Conservation (phyloP, 2,797 vertebrate species). For the Ciconia nigra region DNA sequence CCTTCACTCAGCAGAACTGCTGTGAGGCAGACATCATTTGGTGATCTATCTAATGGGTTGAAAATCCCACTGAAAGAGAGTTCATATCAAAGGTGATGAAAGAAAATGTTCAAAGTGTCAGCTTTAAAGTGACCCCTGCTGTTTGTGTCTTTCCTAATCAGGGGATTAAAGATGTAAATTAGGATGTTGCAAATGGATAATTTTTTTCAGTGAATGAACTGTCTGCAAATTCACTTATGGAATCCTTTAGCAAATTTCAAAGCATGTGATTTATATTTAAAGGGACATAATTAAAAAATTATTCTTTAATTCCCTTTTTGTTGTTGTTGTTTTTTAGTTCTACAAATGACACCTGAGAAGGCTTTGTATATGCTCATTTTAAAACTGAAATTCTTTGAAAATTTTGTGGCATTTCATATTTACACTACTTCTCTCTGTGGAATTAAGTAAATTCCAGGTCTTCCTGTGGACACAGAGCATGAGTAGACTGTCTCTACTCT, state of each 20-base stretch:
- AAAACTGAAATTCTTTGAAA: not conserved
- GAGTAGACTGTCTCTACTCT: not conserved
- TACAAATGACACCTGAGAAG: not conserved
- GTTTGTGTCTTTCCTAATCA: not conserved
- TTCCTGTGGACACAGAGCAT: not conserved
- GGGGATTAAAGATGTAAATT: not conserved
- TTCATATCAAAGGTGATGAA: not conserved
- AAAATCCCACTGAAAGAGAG: not conserved
- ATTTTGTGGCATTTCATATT: not conserved
- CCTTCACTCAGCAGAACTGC: not conserved
- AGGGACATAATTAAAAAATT: not conserved
- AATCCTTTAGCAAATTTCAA: not conserved
- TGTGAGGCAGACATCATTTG: not conserved
- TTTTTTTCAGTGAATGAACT: not conserved
- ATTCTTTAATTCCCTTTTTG: not conserved
- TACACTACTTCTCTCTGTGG: not conserved
- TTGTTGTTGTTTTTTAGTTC: not conserved
- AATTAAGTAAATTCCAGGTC: not conserved
- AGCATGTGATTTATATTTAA: not conserved
- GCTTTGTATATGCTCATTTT: not conserved
- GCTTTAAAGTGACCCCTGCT: not conserved
- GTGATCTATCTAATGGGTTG: not conserved
- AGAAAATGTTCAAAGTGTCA: not conserved
- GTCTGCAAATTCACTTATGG: not conserved
- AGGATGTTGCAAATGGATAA: not conserved